Evolutionary conservation across 2,797 vertebrate genomes (phyloP), one percentile per base, ranked within the genome.

Genomic region (Premnoplex brunnescens): DNA sequence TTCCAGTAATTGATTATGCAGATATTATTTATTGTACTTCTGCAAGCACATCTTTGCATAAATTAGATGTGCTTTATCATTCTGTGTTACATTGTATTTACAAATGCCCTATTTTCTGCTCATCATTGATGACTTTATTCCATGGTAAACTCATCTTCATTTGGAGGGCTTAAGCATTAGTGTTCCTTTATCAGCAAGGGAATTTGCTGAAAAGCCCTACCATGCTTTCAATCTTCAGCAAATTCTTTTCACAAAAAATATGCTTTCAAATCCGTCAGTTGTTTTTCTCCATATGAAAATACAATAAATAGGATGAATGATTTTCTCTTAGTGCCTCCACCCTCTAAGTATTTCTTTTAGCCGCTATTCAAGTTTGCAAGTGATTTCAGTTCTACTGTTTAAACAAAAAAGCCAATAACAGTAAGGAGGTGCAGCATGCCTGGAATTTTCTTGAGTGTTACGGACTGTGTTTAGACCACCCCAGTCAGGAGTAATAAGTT

Each of bases 1-100:
- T 97, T 96, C 92, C 69, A 67, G 94, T 97, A 97, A 97, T 97
- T 97, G 96, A 97, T 97, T 96, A 97, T 94, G 93, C 46, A 75
- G 94, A 95, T 97, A 97, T 96, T 97, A 97, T 97, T 97, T 97
- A 97, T 97, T 67, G 5, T 97, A 85, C 89, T 68, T 83, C 94
- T 95, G 89, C 94, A 96, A 97, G 94, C 77, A 93, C 94, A 91
- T 97, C 89, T 96, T 97, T 93, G 96, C 95, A 96, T 97, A 97
- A 97, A 97, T 96, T 96, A 88, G 79, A 89, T 92, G 93, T 96
- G 82, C 95, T 97, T 97, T 96, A 97, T 96, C 96, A 97, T 95
- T 93, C 91, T 69, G 68, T 89, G 91, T 95, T 97, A 87, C 89
- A 94, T 68, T 94, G 91, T 97, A 97, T 96, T 97, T 97, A 96